Base-by-base conservation (phyloP, 1,140 invertebrate species). In the Ips nitidus region DNA sequence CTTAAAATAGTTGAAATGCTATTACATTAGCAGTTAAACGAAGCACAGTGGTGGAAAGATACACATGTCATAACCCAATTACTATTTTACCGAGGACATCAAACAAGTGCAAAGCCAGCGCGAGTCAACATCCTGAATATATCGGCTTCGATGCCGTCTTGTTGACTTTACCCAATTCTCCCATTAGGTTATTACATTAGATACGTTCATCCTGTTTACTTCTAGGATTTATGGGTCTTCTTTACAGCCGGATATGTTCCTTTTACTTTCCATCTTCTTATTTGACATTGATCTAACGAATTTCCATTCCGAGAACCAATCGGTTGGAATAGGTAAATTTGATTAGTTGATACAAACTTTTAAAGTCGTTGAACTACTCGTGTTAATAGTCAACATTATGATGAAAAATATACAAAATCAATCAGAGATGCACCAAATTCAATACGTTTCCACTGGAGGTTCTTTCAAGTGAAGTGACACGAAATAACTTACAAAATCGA, bases 111-210 rank as follows among this genome's bases (percentile, higher is more conserved):
- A 65, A 65, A 43, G 52, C 7, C 55, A 58, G 41, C 55, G 53
- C 42, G 36, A 58, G 66, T 61, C 55, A 68, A 68, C 58, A 68
- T 68, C 50, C 66, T 60, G 58, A 68, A 50, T 50, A 61, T 68
- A 68, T 68, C 66, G 36, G 45, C 36, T 41, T 36, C 45, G 58
- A 61, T 42, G 66, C 65, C 52, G 43, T 60, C 41, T 59, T 68
- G 66, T 58, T 66, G 64, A 66, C 66, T 60, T 42, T 42, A 66
- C 55, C 64, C 55, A 52, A 66, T 66, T 66, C 64, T 47, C 41
- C 66, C 57, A 68, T 68, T 68, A 68, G 56, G 43, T 68, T 68
- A 68, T 68, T 68, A 61, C 56, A 68, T 68, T 68, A 68, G 45
- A 53, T 56, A 40, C 50, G 52, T 65, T 65, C 56, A 38, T 40